A percentile compares a stretch with the other conserved stretches of the same genome.
These are phyloP conservation scores for Campoletis raptor DNA, from an alignment of 2,888 invertebrate species.

Conservation along the genomic window DNA sequence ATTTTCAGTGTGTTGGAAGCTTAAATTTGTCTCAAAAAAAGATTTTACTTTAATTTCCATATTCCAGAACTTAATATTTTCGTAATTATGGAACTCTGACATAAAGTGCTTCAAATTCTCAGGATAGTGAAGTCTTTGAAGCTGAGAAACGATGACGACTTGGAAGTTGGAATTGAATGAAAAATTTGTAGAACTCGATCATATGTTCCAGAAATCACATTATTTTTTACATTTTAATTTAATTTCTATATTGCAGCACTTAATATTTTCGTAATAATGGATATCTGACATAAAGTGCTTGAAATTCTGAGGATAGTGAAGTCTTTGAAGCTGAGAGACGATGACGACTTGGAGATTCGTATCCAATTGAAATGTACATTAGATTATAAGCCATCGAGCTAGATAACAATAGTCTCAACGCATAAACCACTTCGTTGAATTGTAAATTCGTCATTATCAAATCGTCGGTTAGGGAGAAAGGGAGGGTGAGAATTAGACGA, in stretches of 20 bases:
- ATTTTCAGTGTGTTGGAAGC: neutral
- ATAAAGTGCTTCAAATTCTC: too few relatives aligned
- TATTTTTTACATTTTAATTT: too few relatives aligned
- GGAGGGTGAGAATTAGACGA: neutral
- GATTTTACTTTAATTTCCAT: too few relatives aligned
- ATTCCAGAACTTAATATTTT: too few relatives aligned
- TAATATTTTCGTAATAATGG: neutral
- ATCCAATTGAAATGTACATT: constrained; percentile 69
- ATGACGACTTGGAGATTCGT: constrained; percentile 58
- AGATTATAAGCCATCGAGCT: constrained; percentile 66
- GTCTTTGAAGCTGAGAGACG: constrained; percentile 4
- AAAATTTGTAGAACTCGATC: neutral
- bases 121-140: too few relatives aligned
- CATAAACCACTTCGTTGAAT: constrained; percentile 67
- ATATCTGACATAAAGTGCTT: constrained; percentile 3
- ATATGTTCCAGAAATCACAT: neutral
- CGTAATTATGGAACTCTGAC: too few relatives aligned
- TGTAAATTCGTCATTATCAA: constrained; percentile 71
- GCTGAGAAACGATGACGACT: too few relatives aligned
- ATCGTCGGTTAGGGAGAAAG: constrained; percentile 49
- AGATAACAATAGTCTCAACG: constrained; percentile 68
- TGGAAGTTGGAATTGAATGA: too few relatives aligned
- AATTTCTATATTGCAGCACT: neutral
- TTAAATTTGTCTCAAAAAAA: neutral
- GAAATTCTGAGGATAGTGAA: neutral